phyloP scores from a whole-genome alignment of 1,140 invertebrate species.

The Chironomus tepperi region DNA sequence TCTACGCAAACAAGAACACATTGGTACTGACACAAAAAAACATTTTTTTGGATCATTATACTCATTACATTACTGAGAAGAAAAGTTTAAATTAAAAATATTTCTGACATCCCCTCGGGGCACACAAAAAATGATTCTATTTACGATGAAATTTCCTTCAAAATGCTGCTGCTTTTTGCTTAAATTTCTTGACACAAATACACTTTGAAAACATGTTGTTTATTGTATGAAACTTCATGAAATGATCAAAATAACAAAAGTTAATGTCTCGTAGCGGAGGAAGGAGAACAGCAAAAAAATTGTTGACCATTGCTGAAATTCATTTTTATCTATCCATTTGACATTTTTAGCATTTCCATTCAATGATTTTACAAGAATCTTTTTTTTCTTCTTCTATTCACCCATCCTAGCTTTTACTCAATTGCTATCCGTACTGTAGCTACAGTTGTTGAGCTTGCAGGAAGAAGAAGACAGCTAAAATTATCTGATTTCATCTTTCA shows the following conservation, averaged over 20 bases:
- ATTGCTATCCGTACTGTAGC: neutral
- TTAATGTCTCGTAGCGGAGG: neutral
- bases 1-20: too few species aligned
- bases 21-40: too few species aligned
- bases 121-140: neutral
- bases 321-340: conserved; percentile 7
- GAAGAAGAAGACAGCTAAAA: neutral
- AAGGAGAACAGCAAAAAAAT: neutral
- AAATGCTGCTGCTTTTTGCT: neutral
- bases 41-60: too few species aligned
- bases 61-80: too few species aligned
- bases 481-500: neutral
- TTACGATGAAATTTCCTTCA: neutral
- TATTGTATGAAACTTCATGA: conserved; percentile 2
- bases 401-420: neutral
- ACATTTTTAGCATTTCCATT: conserved; percentile 16
- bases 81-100: too few species aligned
- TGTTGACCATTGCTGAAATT: conserved; percentile 19
- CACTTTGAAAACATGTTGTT: neutral
- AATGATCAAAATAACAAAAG: conserved; percentile 1
- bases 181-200: neutral
- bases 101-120: neutral
- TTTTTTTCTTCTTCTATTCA: neutral
- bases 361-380: conserved; percentile 14
- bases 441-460: neutral